Base-by-base conservation (phyloP, 2,888 invertebrate species). In the Polymixis flavicincta region DNA sequence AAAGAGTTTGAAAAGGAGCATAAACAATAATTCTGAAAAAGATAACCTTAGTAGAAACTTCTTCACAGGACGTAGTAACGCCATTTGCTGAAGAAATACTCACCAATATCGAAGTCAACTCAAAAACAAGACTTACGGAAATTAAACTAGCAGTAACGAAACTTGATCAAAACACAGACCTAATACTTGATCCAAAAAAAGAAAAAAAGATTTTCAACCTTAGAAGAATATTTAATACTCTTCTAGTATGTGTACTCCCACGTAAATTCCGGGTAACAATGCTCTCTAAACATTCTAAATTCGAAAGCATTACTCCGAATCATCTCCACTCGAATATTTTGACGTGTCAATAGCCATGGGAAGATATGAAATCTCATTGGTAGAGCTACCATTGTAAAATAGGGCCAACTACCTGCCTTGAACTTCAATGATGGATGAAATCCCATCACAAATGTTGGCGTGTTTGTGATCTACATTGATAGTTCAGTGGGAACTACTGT, bases 341-440 rank as follows among this genome's bases (percentile, higher is more conserved):
- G 87, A 84, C 73, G 67, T 80, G 57, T 84, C 84, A 85, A 85
- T 85, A 73, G 74, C n/a, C 63, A 72, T 83, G 78, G 67, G 86
- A 84, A 83, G 84, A 82, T 83, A 82, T 80, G 76, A 80, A 89
- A 77, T 80, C 78, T 79, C 78, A 73, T 83, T 78, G 67, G 37
- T 77, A 57, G 13, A 13, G 42, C 7, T 11, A 22, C 82, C 66
- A 82, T 89, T 89, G 89, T 89, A 17, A 64, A 71, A 32, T 37
- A 42, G 45, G 60, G 52, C 64, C 76, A 74, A 71, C 84, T 92
- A 92, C 91, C 92, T 92, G 91, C 80, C 81, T 79, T 74, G 80
- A 71, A 69, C 54, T 61, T 85, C 73, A 82, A 85, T 71, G 32
- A 85, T 71, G 32, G 69, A 55, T 4, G n/a, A 52, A 48, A 37